A percentile compares a stretch with the other conserved stretches of the same genome.
phyloP scores from a whole-genome alignment of 2,797 vertebrate genomes.

The Pseudopleuronectes americanus region DNA sequence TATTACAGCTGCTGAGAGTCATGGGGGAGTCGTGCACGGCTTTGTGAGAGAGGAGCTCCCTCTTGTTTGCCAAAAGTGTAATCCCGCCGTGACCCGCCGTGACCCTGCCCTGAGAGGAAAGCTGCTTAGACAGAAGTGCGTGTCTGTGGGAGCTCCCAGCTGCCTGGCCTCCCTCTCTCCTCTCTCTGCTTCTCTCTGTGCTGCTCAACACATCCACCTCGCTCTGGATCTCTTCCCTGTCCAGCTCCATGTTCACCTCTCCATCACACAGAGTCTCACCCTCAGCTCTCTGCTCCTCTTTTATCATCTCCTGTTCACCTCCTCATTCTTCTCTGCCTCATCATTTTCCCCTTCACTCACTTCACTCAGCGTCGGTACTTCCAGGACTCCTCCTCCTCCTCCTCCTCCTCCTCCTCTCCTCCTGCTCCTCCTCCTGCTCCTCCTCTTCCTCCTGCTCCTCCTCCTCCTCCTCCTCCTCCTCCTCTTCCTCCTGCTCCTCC shows the following conservation, averaged over 20 bases:
- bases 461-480: not conserved
- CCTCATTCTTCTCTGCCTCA: not conserved
- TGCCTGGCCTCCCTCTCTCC: slow-evolving; percentile 64
- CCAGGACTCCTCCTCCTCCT: slow-evolving; percentile 13
- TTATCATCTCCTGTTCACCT: slow-evolving; percentile 15
- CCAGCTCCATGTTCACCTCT: slow-evolving; percentile 14
- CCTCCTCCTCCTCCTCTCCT: not conserved
- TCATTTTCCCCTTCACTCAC: slow-evolving; percentile 15
- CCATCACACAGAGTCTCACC: slow-evolving; percentile 12
- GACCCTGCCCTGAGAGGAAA: slow-evolving; percentile 86
- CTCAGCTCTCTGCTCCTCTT: slow-evolving; percentile 6
- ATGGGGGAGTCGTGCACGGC: slow-evolving; percentile 81
- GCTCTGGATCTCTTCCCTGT: slow-evolving; percentile 3
- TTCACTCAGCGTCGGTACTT: slow-evolving; percentile 44
- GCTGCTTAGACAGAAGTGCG: slow-evolving; percentile 86
- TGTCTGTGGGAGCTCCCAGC: slow-evolving; percentile 81
- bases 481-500: too few relatives aligned
- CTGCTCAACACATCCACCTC: slow-evolving; percentile 45
- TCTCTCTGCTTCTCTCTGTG: slow-evolving; percentile 39
- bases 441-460: not conserved
- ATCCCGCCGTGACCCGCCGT: slow-evolving; percentile 83
- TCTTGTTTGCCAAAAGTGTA: slow-evolving; percentile 90
- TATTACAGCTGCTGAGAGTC: slow-evolving; percentile 86
- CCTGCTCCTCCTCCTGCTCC: not conserved
- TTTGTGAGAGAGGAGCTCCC: slow-evolving; percentile 82